These are phyloP conservation scores for Pocota personata DNA, from an alignment of 2,888 invertebrate species.

Conservation along the genomic window DNA sequence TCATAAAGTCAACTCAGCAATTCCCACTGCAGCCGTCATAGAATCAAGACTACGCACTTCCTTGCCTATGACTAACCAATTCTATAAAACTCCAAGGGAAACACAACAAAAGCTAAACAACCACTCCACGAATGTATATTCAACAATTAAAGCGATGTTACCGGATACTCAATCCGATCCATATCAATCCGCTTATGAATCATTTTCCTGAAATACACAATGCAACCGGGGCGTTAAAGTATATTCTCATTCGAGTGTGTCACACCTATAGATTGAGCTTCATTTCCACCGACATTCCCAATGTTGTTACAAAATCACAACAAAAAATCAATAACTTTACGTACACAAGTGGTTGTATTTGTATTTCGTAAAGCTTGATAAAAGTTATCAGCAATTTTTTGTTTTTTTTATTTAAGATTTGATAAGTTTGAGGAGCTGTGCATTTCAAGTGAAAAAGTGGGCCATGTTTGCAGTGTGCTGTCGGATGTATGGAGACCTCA, in stretches of 20 bases:
- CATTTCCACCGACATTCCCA: constrained; percentile 43
- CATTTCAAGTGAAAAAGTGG: constrained; percentile 26
- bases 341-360: constrained; percentile 25
- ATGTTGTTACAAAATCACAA: constrained; percentile 28
- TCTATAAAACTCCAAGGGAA: background rate
- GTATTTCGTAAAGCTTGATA: constrained; percentile 40
- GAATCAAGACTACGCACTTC: background rate
- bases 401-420: constrained; percentile 2
- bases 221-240: constrained; percentile 10
- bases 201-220: constrained; percentile 26
- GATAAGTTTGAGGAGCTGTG: constrained; percentile 20
- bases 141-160: constrained; percentile 36
- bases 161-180: constrained; percentile 59
- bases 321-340: constrained; percentile 34
- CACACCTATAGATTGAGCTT: constrained; percentile 33
- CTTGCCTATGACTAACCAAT: constrained; percentile 1
- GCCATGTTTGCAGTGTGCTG: constrained; percentile 50
- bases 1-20: no score
- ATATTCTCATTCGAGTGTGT: constrained; percentile 16
- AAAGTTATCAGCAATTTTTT: constrained; percentile 9
- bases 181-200: constrained; percentile 53
- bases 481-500: constrained; percentile 14
- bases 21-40: background rate
- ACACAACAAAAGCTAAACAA: background rate
- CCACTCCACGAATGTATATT: background rate